Conservation (phyloP, 2,113 vertebrate genomes). For the Willisornis vidua region DNA sequence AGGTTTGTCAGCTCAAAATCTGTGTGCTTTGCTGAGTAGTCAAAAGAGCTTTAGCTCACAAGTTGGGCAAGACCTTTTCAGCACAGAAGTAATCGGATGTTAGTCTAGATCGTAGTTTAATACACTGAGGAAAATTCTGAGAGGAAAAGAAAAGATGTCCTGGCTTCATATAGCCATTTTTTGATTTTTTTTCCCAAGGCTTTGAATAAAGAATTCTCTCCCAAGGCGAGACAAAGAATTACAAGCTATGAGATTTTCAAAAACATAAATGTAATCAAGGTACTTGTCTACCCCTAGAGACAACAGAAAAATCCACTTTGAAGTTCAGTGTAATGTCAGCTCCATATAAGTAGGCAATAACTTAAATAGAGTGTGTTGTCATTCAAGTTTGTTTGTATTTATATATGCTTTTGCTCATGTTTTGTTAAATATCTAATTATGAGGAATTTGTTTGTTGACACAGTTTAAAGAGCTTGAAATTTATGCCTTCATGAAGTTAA, state of each 20-base stretch:
- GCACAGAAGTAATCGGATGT: background rate
- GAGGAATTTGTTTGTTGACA: background rate
- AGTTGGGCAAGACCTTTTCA: background rate
- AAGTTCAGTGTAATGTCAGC: background rate
- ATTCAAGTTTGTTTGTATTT: background rate
- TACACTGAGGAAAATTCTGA: background rate
- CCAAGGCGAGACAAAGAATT: background rate
- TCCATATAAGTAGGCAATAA: background rate
- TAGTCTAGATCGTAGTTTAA: background rate
- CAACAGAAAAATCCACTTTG: background rate
- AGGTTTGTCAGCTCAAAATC: background rate
- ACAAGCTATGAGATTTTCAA: background rate
- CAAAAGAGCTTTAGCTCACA: background rate
- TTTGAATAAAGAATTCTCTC: background rate
- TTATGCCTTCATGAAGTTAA: background rate
- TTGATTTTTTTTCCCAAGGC: rapidly evolving
- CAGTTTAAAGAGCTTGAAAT: background rate
- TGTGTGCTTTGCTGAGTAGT: background rate
- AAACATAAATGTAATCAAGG: background rate
- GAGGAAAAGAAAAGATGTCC: background rate
- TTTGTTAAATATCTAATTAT: background rate
- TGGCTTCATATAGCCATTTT: background rate
- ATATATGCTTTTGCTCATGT: background rate
- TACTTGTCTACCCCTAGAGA: background rate
- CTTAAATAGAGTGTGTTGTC: background rate